These are phyloP conservation scores for Pteria penguin DNA, from an alignment of 2,888 invertebrate species.

Conservation along the genomic window DNA sequence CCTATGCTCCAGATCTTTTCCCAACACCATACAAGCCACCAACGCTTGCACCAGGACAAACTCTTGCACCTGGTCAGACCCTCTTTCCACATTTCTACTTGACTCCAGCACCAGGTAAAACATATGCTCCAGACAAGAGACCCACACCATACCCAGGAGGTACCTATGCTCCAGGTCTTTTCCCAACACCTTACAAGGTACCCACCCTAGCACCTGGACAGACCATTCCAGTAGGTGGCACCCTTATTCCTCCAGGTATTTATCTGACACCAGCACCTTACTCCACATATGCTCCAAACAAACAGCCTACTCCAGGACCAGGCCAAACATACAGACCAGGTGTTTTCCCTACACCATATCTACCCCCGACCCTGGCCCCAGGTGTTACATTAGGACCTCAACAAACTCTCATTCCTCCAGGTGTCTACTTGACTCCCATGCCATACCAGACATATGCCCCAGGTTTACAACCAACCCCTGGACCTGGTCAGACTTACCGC, in stretches of 20 bases:
- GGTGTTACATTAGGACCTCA: background rate
- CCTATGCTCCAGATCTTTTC: constrained; percentile 50
- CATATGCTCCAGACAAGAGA: background rate
- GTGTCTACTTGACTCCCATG: background rate
- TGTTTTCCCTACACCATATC: background rate
- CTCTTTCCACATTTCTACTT: constrained; percentile 15
- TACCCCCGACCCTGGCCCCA: background rate
- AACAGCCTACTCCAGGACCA: background rate
- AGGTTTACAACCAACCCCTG: background rate
- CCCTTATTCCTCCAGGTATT: background rate
- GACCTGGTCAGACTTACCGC: background rate
- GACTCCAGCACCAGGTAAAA: background rate
- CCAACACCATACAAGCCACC: constrained; percentile 57
- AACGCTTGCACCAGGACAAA: constrained; percentile 54
- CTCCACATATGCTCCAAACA: background rate
- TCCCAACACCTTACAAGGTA: background rate
- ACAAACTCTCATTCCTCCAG: background rate
- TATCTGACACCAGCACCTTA: background rate
- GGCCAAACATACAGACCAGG: background rate
- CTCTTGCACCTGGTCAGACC: constrained; percentile 51
- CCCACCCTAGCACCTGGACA: background rate
- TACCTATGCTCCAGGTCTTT: background rate
- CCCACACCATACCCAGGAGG: background rate
- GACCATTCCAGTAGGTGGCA: background rate
- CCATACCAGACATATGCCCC: background rate